phyloP scores from a whole-genome alignment of 2,888 invertebrate genomes.

The Bursaphelenchus okinawaensis region DNA sequence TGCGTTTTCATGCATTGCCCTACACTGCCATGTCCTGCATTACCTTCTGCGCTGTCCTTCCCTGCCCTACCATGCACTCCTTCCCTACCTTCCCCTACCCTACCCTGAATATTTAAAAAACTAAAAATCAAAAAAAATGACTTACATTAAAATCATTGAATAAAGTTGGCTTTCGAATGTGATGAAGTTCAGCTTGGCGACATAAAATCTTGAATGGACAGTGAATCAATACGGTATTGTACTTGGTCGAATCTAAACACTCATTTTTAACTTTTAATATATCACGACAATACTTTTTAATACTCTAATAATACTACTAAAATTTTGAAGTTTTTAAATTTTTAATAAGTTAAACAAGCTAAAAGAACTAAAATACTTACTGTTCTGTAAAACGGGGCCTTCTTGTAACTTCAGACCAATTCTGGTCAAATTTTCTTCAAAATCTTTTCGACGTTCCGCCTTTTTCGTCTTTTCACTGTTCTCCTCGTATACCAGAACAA shows the following conservation, averaged over 20 bases:
- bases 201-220: not conserved
- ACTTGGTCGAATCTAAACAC: not conserved
- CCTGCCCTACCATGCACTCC: too few relatives aligned
- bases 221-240: not conserved
- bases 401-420: not conserved
- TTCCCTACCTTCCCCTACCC: too few relatives aligned
- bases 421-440: not conserved
- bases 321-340: too few relatives aligned
- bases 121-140: too few relatives aligned
- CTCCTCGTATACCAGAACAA: not conserved
- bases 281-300: too few relatives aligned
- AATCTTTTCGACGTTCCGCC: not conserved
- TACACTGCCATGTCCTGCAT: too few relatives aligned
- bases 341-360: too few relatives aligned
- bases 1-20: too few relatives aligned
- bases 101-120: too few relatives aligned
- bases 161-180: not conserved
- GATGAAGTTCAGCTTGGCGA: not conserved
- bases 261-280: not conserved
- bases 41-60: too few relatives aligned
- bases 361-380: not conserved
- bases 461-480: not conserved
- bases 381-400: not conserved
- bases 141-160: not conserved
- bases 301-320: too few relatives aligned